phyloP scores from a whole-genome alignment of 2,888 invertebrate genomes.

The Himalopsyche tibetana region DNA sequence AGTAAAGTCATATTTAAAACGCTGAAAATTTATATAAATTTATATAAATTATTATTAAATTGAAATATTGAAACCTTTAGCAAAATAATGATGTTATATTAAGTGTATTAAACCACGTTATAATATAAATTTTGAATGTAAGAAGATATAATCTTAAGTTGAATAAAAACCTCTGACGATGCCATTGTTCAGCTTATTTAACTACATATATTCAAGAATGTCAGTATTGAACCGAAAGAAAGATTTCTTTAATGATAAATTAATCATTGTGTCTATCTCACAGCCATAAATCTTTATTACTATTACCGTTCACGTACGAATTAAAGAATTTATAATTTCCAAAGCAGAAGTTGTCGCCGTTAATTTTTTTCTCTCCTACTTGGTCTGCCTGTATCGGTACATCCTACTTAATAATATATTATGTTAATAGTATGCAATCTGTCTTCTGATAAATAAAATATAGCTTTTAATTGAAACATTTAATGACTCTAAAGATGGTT shows the following conservation, averaged over 20 bases:
- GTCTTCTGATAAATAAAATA: slow-evolving; percentile 11
- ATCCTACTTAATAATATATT: not conserved
- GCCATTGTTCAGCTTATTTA: not conserved
- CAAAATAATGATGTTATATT: no score
- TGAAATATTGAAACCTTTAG: no score
- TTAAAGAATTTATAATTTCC: slow-evolving; percentile 26
- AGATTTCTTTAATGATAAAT: slow-evolving; percentile 24
- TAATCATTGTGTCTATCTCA: slow-evolving; percentile 14
- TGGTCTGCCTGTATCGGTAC: not conserved
- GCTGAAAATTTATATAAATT: no score
- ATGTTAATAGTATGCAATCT: not conserved
- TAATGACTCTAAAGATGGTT: not conserved
- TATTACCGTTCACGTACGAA: slow-evolving; percentile 25
- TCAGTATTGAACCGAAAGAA: not conserved
- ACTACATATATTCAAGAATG: not conserved
- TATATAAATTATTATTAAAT: no score
- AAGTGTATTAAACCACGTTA: no score
- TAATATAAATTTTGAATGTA: no score
- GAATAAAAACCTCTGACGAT: not conserved
- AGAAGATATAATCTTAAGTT: no score
- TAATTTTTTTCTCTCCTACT: slow-evolving; percentile 15
- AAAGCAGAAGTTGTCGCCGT: slow-evolving; percentile 27
- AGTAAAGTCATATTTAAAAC: no score
- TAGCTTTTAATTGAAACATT: slow-evolving; percentile 1
- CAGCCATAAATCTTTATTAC: slow-evolving; percentile 17